These are phyloP conservation scores for Podabrus alpinus DNA, from an alignment of 2,888 invertebrate genomes.

Conservation along the genomic window DNA sequence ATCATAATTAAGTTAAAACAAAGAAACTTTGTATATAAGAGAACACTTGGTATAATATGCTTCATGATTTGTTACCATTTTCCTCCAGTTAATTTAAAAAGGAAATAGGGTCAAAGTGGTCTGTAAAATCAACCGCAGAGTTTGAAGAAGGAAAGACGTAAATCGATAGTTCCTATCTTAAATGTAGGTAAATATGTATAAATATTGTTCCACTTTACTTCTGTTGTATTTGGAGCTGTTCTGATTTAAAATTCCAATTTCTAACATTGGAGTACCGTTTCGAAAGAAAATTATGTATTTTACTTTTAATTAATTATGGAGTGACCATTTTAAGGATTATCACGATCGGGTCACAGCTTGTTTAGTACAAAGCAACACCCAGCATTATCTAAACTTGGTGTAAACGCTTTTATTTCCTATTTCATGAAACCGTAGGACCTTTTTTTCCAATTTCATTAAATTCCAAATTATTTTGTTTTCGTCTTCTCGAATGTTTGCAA, in stretches of 20 bases:
- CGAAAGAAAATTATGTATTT: not conserved
- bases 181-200: not conserved
- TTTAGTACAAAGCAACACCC: not conserved
- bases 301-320: not conserved
- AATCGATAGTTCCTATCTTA: not conserved
- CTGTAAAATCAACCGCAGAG: too few relatives aligned
- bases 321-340: not conserved
- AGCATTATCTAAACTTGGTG: not conserved
- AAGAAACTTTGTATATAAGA: not conserved
- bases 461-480: too few relatives aligned
- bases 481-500: not conserved
- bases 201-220: not conserved
- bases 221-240: not conserved
- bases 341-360: not conserved
- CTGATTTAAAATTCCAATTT: not conserved
- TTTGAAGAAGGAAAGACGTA: too few relatives aligned
- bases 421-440: not conserved
- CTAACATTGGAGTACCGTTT: not conserved
- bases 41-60: not conserved
- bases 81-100: not conserved
- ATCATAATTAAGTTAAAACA: not conserved
- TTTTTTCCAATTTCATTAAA: not conserved
- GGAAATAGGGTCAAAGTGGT: not conserved
- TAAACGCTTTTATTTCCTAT: not conserved
- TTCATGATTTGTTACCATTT: not conserved